Percentiles rank a stretch among this genome's conserved stretches.
phyloP scores from a whole-genome alignment of 2,113 vertebrate genomes.

The Geothlypis trichas region DNA sequence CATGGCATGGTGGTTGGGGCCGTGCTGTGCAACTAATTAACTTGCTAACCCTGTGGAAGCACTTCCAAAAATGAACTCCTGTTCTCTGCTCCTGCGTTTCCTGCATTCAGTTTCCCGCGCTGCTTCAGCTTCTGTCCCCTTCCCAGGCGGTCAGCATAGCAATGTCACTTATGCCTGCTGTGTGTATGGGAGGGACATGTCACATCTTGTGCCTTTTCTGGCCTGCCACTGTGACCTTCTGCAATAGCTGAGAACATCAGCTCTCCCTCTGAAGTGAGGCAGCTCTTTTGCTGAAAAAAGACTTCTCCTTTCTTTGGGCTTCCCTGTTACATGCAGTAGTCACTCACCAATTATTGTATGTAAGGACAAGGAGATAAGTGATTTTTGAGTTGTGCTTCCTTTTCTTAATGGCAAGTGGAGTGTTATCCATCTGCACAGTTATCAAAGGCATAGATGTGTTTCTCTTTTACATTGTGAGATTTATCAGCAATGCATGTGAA shows the following conservation, averaged over 20 bases:
- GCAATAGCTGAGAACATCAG: background rate
- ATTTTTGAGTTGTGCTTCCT: background rate
- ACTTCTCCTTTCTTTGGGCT: background rate
- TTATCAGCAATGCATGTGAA: background rate
- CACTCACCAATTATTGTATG: background rate
- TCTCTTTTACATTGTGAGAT: background rate
- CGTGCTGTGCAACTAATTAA: slow-evolving; percentile 28
- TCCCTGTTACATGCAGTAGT: background rate
- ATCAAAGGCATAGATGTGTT: background rate
- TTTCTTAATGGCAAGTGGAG: background rate
- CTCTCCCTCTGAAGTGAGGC: background rate
- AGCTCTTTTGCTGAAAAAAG: background rate
- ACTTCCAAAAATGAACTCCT: background rate
- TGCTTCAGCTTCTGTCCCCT: background rate
- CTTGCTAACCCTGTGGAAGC: background rate
- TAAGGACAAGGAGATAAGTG: background rate
- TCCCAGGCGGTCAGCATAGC: rapidly evolving
- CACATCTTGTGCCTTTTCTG: background rate
- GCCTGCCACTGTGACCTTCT: background rate
- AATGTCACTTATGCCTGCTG: background rate
- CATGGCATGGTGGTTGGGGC: background rate
- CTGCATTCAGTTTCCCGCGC: rapidly evolving
- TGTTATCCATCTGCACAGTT: background rate
- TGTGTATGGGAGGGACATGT: background rate
- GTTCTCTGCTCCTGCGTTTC: background rate